Percentiles rank a stretch among this genome's conserved stretches.
phyloP scores from a whole-genome alignment of 1,140 invertebrate species.

The Monochamus saltuarius region DNA sequence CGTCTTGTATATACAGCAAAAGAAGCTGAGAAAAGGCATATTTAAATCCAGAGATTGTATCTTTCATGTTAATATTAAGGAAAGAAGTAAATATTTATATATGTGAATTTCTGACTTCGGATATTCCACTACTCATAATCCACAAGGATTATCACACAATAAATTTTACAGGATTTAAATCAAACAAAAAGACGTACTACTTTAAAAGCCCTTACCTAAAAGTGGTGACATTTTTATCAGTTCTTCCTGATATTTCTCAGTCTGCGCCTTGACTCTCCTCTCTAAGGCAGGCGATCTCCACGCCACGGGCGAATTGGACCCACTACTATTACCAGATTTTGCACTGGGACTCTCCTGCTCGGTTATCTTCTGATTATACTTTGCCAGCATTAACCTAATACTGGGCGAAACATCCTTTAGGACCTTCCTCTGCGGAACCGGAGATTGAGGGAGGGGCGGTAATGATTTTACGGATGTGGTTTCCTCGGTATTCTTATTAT shows the following conservation, averaged over 20 bases:
- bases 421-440: conserved; percentile 54
- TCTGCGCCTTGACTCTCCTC: conserved; percentile 58
- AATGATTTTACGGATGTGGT: conserved; percentile 22
- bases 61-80: too few species aligned
- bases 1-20: too few species aligned
- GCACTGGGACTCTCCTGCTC: conserved; percentile 37
- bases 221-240: conserved; percentile 40
- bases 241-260: conserved; percentile 59
- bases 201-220: conserved; percentile 18
- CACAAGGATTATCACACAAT: too few species aligned
- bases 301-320: conserved; percentile 58
- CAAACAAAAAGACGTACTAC: too few species aligned
- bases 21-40: too few species aligned
- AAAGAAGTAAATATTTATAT: too few species aligned
- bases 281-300: conserved; percentile 62
- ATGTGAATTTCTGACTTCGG: too few species aligned
- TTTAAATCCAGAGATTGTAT: too few species aligned
- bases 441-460: conserved; percentile 59
- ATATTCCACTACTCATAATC: too few species aligned
- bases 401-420: conserved; percentile 65
- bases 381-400: conserved; percentile 67
- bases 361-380: conserved; percentile 57
- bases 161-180: too few species aligned
- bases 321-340: conserved; percentile 57
- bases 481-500: neutral